Evolutionary conservation across 2,888 invertebrate species (phyloP), one percentile per base, ranked within the genome.

Genomic region (Drosophila colorata): DNA sequence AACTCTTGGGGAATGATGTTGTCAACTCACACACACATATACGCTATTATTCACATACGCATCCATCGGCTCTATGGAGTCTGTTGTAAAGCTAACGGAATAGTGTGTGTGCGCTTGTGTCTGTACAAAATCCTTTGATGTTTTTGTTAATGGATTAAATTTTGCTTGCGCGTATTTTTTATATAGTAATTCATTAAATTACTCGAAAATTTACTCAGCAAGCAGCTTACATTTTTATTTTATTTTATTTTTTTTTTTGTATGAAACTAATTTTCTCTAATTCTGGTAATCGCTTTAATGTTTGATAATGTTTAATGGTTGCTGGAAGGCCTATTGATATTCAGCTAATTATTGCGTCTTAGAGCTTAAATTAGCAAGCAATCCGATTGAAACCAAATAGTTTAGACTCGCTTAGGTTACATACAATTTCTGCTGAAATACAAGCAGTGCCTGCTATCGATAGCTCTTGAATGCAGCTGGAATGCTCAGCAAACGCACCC

Each of bases 121-220:
- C 41, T 64, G 59, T 56, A 44, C 52, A 52, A 55, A 80, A 65
- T 57, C 65, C 70, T 67, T 80, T 65, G 47, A 74, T 52, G 68
- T 53, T 59, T 57, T 64, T 68, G 51, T 41, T 23, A 52, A 40
- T 52, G 52, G 57, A 52, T 57, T 74, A 69, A 73, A 44, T 67
- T 64, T 40, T 23, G 66, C 65, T 69, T 73, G 65, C 63, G 46
- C 43, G 44, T 20, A 28, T 40, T 44, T 20, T 28, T 28, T n/a
- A 4, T 2, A 20, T 11, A 16, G 8, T 40, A 23, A 16, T 38
- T 55, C 49, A 35, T 44, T 44, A 13, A 52, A 33, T 46, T 53
- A 53, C 18, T 52, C 3, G 16, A 28, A 41, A 57, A 52, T 40
- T 48, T 43, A 31, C 18, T 53, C 44, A 20, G 41, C 33, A 31